Evolutionary conservation across 2,888 invertebrate genomes (phyloP), one percentile per base, ranked within the genome.

Genomic region (Thereva unica): DNA sequence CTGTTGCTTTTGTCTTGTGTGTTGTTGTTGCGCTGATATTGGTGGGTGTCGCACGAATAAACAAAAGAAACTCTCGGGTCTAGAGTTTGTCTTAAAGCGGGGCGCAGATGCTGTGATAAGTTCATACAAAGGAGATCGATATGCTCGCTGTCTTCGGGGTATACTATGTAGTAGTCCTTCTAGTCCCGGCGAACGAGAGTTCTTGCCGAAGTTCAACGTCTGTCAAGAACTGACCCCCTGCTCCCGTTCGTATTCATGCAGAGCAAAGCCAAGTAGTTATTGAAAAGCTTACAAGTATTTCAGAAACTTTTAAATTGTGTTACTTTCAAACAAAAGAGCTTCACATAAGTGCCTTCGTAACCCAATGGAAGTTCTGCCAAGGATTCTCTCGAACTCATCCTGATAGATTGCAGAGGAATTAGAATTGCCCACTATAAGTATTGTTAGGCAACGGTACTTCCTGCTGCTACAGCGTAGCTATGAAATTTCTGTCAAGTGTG

Each of bases 231-330:
- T 65, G 54, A 55, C 65, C 65, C 49, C 23, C 23, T n/a, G 55
- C 34, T 41, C 56, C 56, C 55, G 7, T 63, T 44, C 53, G 64
- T 38, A 64, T 54, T 54, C 64, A 54, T 53, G 55, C 49, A 38
- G 55, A 55, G 49, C 41, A 7, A 40, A 65, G 55, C 55, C 65
- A 56, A 65, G 55, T 65, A 56, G 56, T 54, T 68, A 68, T 68
- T 68, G 68, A 68, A 68, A 68, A 65, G 68, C 65, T 68, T 66
- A 66, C 65, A 59, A 67, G 67, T 64, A 57, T 68, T 61, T 61
- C 61, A 42, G 57, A 67, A 68, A 68, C 68, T 68, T 68, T 68
- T 68, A 68, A 68, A 68, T 68, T 68, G 68, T 68, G 64, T 68
- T 68, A 68, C 68, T 68, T 68, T 68, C 55, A 54, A 68, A 68